phyloP scores from a whole-genome alignment of 2,888 invertebrate genomes.

The Synanthedon tipuliformis region DNA sequence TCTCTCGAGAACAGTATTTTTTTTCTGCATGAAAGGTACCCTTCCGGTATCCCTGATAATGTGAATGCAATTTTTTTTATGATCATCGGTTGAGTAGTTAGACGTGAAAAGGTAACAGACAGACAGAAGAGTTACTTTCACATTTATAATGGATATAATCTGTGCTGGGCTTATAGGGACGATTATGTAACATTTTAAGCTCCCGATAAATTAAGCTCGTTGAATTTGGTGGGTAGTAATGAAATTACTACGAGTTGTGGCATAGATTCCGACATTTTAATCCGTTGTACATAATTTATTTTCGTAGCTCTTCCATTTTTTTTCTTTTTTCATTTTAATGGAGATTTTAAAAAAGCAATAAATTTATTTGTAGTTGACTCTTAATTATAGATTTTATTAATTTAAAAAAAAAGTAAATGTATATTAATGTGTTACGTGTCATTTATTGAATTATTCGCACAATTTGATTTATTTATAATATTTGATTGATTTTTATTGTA shows the following conservation, averaged over 20 bases:
- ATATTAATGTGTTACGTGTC: conserved; percentile 27
- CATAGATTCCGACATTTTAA: conserved; percentile 7
- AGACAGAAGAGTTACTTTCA: no score
- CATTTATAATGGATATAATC: no score
- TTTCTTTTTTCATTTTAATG: conserved; percentile 11
- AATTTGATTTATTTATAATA: conserved; percentile 15
- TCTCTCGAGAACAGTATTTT: no score
- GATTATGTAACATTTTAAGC: no score
- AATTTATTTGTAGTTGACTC: conserved; percentile 37
- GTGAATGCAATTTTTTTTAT: no score
- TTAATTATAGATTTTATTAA: conserved; percentile 40
- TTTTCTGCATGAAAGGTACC: no score
- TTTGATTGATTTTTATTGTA: conserved; percentile 7
- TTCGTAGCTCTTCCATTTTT: conserved; percentile 39
- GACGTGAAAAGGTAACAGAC: no score
- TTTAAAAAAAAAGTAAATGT: conserved; percentile 22
- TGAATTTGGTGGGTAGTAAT: no score
- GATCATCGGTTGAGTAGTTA: no score
- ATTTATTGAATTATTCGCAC: conserved; percentile 32
- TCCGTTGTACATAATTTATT: conserved; percentile 9
- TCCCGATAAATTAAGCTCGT: no score
- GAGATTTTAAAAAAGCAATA: conserved; percentile 53
- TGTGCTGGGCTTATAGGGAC: no score
- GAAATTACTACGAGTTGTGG: not conserved
- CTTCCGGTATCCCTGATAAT: no score